phyloP scores from a whole-genome alignment of 2,797 vertebrate genomes.

The Galago senegalensis region DNA sequence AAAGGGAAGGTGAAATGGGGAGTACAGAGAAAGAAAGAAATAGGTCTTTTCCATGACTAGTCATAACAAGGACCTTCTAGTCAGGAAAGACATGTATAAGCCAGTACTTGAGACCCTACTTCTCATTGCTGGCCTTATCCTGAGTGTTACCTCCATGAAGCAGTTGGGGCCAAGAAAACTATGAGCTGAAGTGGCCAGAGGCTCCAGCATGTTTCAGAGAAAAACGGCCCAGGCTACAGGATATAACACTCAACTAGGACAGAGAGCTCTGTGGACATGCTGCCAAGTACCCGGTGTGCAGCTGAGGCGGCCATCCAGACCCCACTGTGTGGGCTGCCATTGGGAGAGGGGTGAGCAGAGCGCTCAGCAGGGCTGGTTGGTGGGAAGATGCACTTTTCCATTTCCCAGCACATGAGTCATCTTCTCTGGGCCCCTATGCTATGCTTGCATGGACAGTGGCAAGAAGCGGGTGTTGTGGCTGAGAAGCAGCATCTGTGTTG shows the following conservation, averaged over 20 bases:
- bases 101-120: not conserved
- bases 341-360: slow-evolving; percentile 87
- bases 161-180: slow-evolving; percentile 54
- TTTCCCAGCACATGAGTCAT: slow-evolving; percentile 94
- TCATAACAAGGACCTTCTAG: not conserved
- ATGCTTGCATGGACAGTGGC: slow-evolving; percentile 89
- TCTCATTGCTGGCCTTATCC: slow-evolving; percentile 40
- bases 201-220: slow-evolving; percentile 73
- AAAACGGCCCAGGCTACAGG: slow-evolving; percentile 69
- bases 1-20: slow-evolving; percentile 56
- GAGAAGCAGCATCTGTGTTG: slow-evolving; percentile 89
- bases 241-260: slow-evolving; percentile 77
- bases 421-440: slow-evolving; percentile 86
- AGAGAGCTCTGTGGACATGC: slow-evolving; percentile 76
- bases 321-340: slow-evolving; percentile 86
- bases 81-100: not conserved
- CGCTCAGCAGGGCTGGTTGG: slow-evolving; percentile 83
- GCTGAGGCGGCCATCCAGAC: slow-evolving; percentile 83
- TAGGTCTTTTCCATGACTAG: not conserved
- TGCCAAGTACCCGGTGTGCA: slow-evolving; percentile 82
- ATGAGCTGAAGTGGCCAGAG: slow-evolving; percentile 72
- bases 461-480: slow-evolving; percentile 91
- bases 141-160: slow-evolving; percentile 48
- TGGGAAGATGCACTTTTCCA: slow-evolving; percentile 92
- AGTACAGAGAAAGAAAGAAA: slow-evolving; percentile 61